Evolutionary conservation across 1,140 invertebrate species (phyloP).

Genomic region (Drosophila pachea): DNA sequence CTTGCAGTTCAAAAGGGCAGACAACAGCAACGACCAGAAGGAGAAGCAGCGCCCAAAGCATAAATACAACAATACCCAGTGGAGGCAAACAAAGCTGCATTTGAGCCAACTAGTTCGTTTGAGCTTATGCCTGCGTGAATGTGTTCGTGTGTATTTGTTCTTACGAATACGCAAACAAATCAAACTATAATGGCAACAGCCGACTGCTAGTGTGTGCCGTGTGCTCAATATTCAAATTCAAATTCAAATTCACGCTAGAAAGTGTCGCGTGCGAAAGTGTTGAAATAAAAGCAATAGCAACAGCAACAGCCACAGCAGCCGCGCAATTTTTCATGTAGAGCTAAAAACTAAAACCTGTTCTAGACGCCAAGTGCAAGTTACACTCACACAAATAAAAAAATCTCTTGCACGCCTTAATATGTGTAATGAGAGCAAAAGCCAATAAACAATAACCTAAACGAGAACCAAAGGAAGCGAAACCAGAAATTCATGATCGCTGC

Average conservation of each 20-base stretch:
- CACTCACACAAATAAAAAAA: slow-evolving; percentile 8
- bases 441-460: slow-evolving; percentile 42
- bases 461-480: slow-evolving; percentile 36
- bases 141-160: slow-evolving; percentile 38
- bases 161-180: slow-evolving; percentile 45
- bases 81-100: slow-evolving; percentile 24
- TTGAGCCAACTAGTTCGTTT: slow-evolving; percentile 42
- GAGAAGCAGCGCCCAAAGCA: slow-evolving; percentile 20
- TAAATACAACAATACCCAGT: slow-evolving; percentile 29
- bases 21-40: slow-evolving; percentile 11
- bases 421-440: slow-evolving; percentile 45
- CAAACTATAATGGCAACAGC: slow-evolving; percentile 49
- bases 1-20: slow-evolving; percentile 59
- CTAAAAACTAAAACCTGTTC: slow-evolving; percentile 63
- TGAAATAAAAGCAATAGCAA: slow-evolving; percentile 62
- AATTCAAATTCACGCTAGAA: slow-evolving; percentile 66
- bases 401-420: slow-evolving; percentile 1
- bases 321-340: slow-evolving; percentile 34
- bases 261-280: slow-evolving; percentile 76
- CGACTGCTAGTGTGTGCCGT: slow-evolving; percentile 26
- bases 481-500: slow-evolving; percentile 32
- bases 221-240: slow-evolving; percentile 61
- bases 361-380: slow-evolving; percentile 63
- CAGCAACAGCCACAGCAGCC: slow-evolving; percentile 27
- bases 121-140: slow-evolving; percentile 24